phyloP scores from a whole-genome alignment of 2,888 invertebrate species.

The Drosophila anomalipes region DNA sequence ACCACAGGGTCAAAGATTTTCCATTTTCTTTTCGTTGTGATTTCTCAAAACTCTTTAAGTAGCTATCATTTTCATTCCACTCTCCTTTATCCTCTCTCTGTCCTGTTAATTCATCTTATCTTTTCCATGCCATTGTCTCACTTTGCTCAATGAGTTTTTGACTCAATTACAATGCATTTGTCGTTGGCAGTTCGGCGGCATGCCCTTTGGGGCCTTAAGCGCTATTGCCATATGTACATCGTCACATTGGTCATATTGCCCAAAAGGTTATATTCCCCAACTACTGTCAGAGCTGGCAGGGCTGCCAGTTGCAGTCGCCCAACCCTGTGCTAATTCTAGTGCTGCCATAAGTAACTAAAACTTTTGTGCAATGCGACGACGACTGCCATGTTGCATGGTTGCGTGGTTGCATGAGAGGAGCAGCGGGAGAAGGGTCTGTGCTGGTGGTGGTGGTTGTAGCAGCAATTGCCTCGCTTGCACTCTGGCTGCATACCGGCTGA shows the following conservation, averaged over 20 bases:
- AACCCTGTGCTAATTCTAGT: constrained; percentile 16
- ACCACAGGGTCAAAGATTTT: neutral
- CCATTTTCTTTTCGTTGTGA: neutral
- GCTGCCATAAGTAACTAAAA: constrained; percentile 47
- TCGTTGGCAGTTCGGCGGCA: neutral
- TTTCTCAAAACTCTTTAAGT: neutral
- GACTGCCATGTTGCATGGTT: constrained; percentile 28
- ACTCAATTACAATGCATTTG: constrained; percentile 2
- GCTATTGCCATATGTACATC: constrained; percentile 25
- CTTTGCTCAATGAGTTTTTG: constrained; percentile 3
- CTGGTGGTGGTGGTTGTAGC: neutral
- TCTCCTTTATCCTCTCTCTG: neutral
- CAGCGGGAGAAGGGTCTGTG: neutral
- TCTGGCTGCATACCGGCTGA: constrained; percentile 19
- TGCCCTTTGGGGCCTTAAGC: neutral
- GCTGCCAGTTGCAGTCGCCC: constrained; percentile 6
- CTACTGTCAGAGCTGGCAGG: neutral
- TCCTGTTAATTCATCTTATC: neutral
- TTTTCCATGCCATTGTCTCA: neutral
- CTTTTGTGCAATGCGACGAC: constrained; percentile 39
- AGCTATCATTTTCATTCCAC: neutral
- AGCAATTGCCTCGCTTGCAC: constrained; percentile 18
- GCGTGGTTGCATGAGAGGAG: neutral
- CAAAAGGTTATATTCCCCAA: constrained; percentile 24
- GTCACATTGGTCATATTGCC: constrained; percentile 39